A percentile compares a stretch with the other conserved stretches of the same genome.
Evolutionary conservation across 2,797 vertebrate species (phyloP).

Genomic region (Poecilia wingei): DNA sequence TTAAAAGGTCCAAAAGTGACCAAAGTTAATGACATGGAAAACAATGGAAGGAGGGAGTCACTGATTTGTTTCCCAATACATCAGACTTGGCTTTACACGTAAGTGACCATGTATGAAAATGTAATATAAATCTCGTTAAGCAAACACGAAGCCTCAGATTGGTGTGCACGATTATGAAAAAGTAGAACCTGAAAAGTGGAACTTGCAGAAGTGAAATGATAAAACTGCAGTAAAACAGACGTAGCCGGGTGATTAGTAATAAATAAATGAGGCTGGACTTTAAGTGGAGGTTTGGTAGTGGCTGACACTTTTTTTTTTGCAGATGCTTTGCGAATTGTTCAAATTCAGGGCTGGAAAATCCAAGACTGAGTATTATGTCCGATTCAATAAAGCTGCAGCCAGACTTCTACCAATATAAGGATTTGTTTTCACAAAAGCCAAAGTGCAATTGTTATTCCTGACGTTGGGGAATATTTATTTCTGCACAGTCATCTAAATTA

Average conservation of each 20-base stretch:
- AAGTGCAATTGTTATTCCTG: background rate
- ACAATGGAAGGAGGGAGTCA: constrained; percentile 1
- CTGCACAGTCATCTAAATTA: background rate
- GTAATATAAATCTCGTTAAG: background rate
- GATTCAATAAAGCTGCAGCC: background rate
- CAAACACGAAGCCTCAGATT: background rate
- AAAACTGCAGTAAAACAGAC: constrained; percentile 37
- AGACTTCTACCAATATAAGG: background rate
- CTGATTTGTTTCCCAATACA: constrained; percentile 30
- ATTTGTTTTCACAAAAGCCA: background rate
- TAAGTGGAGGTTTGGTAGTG: constrained; percentile 1
- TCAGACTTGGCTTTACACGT: background rate
- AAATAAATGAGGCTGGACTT: constrained; percentile 10
- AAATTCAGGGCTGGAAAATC: background rate
- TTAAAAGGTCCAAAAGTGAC: constrained; percentile 9
- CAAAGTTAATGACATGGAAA: constrained; percentile 5
- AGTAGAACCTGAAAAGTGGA: constrained; percentile 36
- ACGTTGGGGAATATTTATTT: background rate
- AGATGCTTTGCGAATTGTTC: too few species aligned
- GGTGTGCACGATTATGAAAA: constrained; percentile 1
- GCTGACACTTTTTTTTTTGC: background rate
- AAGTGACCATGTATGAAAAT: background rate
- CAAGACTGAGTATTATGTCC: background rate
- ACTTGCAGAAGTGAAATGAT: constrained; percentile 22
- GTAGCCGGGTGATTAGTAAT: background rate